A percentile compares a stretch with the other conserved stretches of the same genome.
Conservation (phyloP, 2,888 invertebrate genomes). For the Mesorhabditis spiculigera region DNA sequence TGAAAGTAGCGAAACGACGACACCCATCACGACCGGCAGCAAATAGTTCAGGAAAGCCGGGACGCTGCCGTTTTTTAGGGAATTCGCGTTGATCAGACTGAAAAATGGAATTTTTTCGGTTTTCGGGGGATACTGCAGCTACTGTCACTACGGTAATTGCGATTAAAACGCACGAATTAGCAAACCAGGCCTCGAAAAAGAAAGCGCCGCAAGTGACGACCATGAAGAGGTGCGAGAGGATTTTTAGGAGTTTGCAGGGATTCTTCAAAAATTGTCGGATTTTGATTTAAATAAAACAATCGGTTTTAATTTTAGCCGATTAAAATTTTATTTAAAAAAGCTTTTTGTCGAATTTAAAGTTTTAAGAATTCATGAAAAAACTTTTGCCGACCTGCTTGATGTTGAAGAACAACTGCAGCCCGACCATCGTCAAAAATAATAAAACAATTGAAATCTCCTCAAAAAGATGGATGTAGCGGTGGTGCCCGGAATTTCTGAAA, state of each 20-base stretch:
- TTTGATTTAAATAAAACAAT: too few species aligned
- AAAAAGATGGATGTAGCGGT: slow-evolving; percentile 2
- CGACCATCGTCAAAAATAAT: background rate
- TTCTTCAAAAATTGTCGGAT: background rate
- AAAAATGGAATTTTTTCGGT: background rate
- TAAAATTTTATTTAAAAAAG: too few species aligned
- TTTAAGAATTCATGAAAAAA: background rate
- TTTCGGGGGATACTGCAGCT: background rate
- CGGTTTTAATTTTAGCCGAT: too few species aligned
- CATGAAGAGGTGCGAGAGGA: background rate
- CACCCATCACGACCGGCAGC: background rate
- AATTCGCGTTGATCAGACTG: background rate
- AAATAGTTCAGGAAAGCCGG: background rate
- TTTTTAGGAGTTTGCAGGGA: background rate
- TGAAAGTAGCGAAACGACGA: background rate
- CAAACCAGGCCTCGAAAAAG: background rate
- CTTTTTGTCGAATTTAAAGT: background rate
- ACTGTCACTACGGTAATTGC: background rate
- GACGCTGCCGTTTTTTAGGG: background rate
- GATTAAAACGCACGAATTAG: background rate
- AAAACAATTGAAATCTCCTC: background rate
- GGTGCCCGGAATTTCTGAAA: background rate
- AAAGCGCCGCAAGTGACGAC: background rate
- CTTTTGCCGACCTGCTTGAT: background rate
- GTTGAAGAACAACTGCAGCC: background rate